Evolutionary conservation across 1,140 invertebrate genomes (phyloP).

Genomic region (Thereuonema tuberculata): DNA sequence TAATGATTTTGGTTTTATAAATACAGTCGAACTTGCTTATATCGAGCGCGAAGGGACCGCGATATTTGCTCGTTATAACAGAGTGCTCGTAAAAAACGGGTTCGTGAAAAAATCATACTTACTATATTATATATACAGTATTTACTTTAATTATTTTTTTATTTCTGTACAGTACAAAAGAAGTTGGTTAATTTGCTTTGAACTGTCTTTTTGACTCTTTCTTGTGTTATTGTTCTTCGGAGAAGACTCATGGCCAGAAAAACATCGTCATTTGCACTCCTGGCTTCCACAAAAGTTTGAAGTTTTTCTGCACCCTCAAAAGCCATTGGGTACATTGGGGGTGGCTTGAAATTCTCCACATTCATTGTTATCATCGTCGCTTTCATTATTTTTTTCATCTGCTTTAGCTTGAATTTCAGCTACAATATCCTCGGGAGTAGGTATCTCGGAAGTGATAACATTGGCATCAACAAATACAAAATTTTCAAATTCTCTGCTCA

Average conservation of each 20-base stretch:
- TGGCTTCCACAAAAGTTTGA: not conserved
- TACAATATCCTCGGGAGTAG: too few relatives aligned
- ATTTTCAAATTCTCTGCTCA: too few relatives aligned
- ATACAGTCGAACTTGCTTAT: not conserved
- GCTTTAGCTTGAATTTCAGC: too few relatives aligned
- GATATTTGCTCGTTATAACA: not conserved
- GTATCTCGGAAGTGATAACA: too few relatives aligned
- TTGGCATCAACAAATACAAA: too few relatives aligned
- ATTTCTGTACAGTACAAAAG: not conserved
- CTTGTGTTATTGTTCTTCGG: slow-evolving; percentile 5
- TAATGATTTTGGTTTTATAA: too few relatives aligned
- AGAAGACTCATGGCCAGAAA: slow-evolving; percentile 7
- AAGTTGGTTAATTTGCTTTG: not conserved
- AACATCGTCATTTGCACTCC: slow-evolving; percentile 9
- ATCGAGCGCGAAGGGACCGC: not conserved
- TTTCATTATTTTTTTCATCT: too few relatives aligned
- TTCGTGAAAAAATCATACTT: not conserved
- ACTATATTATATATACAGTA: too few relatives aligned
- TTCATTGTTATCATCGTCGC: not conserved
- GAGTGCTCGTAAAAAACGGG: not conserved
- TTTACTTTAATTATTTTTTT: not conserved
- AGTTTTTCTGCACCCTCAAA: slow-evolving; percentile 4
- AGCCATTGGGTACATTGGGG: slow-evolving; percentile 4
- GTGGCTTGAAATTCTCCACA: slow-evolving; percentile 1
- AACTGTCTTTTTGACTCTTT: slow-evolving; percentile 7